Base-by-base conservation (phyloP, 2,888 invertebrate species). In the Odontomyia ornata region DNA sequence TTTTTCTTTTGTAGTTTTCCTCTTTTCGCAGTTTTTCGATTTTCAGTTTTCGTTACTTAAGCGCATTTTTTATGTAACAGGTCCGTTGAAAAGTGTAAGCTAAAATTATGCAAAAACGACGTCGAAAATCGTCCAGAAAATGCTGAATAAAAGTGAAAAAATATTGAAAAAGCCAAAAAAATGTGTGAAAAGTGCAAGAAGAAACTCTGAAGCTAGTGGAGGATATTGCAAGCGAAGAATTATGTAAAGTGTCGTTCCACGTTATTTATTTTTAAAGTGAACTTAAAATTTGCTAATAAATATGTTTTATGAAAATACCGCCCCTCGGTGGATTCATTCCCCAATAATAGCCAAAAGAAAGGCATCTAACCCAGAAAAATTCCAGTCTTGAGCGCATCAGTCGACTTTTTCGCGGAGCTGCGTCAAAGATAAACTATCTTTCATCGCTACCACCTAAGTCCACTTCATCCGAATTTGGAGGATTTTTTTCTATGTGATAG, bases 41-140 rank as follows among this genome's bases (percentile, higher is more conserved):
- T 27, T 11, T 67, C 23, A 46, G n/a, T 67, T 47, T 69, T 69
- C n/a, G 69, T 47, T 47, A 69, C 69, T 69, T 30, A 69, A 69
- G 69, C 69, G 47, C 28, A 69, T 69, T 28, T 64, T 64, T 69
- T 69, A 69, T 25, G 25, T 69, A 69, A 69, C 69, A 69, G 69
- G 47, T 27, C 15, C 30, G 65, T 46, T 47, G 69, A 69, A 69
- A 69, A 69, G 69, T 69, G 69, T 23, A 46, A 65, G 18, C 18
- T 4, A 47, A 69, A 69, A 18, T 64, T 64, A 64, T 64, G 64
- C 64, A 64, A 64, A 64, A 27, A 64, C 30, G 30, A 18, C 30
- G 30, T 30, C 28, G 30, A 27, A 1, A 64, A 27, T 30, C 64
- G 30, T 15, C 28, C 13, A n/a, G 13, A 64, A 28, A n/a, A 1